Evolutionary conservation across 2,888 invertebrate species (phyloP), one percentile per base, ranked within the genome.

Genomic region (Drosophila borborema): DNA sequence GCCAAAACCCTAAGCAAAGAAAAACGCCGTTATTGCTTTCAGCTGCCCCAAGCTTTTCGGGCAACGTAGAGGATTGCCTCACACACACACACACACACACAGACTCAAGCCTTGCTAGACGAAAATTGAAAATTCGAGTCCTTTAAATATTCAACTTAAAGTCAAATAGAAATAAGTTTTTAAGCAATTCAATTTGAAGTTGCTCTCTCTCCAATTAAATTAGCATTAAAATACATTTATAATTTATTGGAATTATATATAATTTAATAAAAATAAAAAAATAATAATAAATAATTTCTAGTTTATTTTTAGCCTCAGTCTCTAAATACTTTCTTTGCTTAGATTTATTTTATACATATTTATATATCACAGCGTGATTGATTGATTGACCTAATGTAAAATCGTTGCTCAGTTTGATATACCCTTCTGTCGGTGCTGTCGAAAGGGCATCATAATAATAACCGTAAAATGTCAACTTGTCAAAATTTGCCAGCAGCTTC

Each of bases 391-490:
- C 12, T 9, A 9, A 40, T 18, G 1, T 34, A 36, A 48, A 65
- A 38, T 43, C 34, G 31, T 14, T 46, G 28, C 8, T 8, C 34
- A 40, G 48, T 23, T n/a, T 36, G 40, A 20, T 51, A 28, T 53
- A 58, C 46, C 60, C 34, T 43, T 31, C 34, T 46, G 43, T 16
- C 46, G 6, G 4, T 28, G 12, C n/a, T 43, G 36, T 48, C 14
- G 66, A 46, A 41, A 64, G 67, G 18, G 69, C 70, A 79, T 70
- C 55, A 65, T 54, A 75, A 80, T 73, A 76, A 76, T 82, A 66
- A 46, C 73, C 76, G 78, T 81, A 81, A 83, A 81, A 81, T 81
- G 84, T 81, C 81, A 81, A 81, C 78, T 84, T 81, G 81, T 81
- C 78, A 81, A 81, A 81, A 83, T 83, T 75, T 81, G 84, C 78